A percentile compares a stretch with the other conserved stretches of the same genome.
Conservation (phyloP, 2,888 invertebrate genomes). For the Apodemia hepburni region DNA sequence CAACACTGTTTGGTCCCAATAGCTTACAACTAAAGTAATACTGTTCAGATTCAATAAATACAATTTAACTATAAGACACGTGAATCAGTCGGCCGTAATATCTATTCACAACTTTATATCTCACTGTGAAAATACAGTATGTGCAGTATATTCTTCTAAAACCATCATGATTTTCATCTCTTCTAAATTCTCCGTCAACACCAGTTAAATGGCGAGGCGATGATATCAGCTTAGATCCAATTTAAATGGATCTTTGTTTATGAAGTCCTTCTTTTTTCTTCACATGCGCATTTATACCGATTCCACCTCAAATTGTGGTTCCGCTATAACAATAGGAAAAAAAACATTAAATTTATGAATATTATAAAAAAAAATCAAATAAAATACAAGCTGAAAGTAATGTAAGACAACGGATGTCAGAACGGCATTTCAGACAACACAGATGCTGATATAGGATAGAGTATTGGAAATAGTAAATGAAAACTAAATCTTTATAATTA, state of each 20-base stretch:
- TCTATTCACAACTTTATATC: conserved; percentile 30
- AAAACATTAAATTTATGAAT: conserved; percentile 24
- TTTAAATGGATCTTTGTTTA: conserved; percentile 10
- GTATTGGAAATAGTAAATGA: neutral
- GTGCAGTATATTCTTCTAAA: conserved; percentile 18
- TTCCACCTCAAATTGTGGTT: conserved; percentile 72
- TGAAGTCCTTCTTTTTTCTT: conserved; percentile 40
- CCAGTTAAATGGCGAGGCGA: neutral
- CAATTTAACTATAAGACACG: conserved; percentile 46
- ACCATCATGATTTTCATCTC: conserved; percentile 2
- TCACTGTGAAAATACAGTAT: conserved; percentile 27
- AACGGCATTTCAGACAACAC: conserved; percentile 21
- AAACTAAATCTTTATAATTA: no score
- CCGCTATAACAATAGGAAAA: conserved; percentile 61
- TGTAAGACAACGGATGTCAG: conserved; percentile 71
- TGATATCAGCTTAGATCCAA: neutral
- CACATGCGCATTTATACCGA: conserved; percentile 66
- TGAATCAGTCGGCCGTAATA: conserved; percentile 45
- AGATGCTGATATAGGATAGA: conserved; percentile 19
- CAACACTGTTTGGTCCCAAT: conserved; percentile 71
- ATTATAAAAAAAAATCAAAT: conserved; percentile 10
- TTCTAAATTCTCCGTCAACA: conserved; percentile 8
- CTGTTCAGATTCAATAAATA: conserved; percentile 53
- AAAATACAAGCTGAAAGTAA: conserved; percentile 30
- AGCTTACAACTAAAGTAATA: conserved; percentile 59